Conservation (phyloP, 2,797 vertebrate species). For the Ciconia nigra region DNA sequence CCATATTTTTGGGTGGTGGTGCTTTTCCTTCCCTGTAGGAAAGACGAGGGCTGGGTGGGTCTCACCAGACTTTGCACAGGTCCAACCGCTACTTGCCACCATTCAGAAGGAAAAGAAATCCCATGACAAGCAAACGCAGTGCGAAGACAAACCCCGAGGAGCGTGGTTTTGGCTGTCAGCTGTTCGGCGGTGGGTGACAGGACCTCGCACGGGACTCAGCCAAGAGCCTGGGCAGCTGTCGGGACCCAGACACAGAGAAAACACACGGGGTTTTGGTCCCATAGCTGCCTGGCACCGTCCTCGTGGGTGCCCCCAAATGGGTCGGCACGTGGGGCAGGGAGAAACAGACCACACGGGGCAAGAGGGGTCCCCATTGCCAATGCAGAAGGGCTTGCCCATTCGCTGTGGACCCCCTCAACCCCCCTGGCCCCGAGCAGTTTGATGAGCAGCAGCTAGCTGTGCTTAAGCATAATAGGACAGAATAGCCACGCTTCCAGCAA, state of each 20-base stretch:
- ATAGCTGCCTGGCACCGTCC: neutral
- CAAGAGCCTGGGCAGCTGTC: neutral
- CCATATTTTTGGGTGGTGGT: neutral
- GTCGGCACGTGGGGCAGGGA: neutral
- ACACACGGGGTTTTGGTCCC: neutral
- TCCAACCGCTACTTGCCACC: neutral
- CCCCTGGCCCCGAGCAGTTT: fast-evolving
- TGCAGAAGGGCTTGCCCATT: fast-evolving
- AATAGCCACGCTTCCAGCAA: neutral
- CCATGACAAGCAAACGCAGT: neutral
- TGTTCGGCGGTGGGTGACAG: neutral
- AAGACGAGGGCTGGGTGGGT: neutral
- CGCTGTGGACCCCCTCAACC: neutral
- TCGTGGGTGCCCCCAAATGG: neutral
- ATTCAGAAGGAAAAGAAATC: neutral
- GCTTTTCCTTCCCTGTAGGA: neutral
- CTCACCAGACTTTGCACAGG: neutral
- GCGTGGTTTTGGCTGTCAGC: neutral
- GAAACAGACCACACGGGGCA: neutral
- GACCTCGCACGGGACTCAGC: neutral
- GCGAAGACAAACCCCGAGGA: neutral
- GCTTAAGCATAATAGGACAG: neutral
- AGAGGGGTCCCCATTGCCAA: neutral
- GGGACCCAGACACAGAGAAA: neutral
- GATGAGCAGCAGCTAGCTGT: neutral